Conservation (phyloP, 2,888 invertebrate genomes). For the Ariolimax columbianus region DNA sequence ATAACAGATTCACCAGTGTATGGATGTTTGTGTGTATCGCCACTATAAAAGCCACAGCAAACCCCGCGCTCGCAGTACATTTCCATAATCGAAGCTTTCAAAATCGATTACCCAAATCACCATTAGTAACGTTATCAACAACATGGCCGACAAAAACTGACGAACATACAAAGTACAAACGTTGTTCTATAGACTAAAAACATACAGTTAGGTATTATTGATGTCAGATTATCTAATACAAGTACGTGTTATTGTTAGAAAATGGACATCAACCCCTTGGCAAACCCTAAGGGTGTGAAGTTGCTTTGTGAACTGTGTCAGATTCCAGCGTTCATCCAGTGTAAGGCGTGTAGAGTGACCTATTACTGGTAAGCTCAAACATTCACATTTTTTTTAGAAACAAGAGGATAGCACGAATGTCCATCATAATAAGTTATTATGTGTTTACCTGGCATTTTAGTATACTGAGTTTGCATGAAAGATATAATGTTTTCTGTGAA, state of each 20-base stretch:
- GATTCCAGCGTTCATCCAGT: constrained; percentile 78
- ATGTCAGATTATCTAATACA: neutral
- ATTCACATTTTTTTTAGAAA: neutral
- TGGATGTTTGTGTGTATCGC: no score
- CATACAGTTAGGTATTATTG: neutral
- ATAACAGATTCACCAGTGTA: no score
- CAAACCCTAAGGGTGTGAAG: constrained; percentile 77
- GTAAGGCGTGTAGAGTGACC: constrained; percentile 77
- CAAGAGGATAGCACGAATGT: no score
- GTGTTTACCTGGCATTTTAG: neutral
- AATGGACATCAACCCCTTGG: constrained; percentile 78
- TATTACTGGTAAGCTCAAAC: constrained; percentile 77
- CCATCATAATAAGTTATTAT: no score
- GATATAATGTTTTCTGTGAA: no score
- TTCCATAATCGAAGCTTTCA: no score
- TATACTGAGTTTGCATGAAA: neutral
- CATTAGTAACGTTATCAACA: neutral
- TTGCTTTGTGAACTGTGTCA: constrained; percentile 78
- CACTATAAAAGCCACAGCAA: no score
- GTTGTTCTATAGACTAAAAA: neutral
- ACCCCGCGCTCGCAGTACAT: no score
- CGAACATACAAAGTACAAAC: no score
- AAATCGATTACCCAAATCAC: neutral
- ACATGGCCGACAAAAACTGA: constrained; percentile 2
- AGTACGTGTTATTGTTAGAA: neutral